phyloP scores from a whole-genome alignment of 2,888 invertebrate species.

The Dendrolimus houi region DNA sequence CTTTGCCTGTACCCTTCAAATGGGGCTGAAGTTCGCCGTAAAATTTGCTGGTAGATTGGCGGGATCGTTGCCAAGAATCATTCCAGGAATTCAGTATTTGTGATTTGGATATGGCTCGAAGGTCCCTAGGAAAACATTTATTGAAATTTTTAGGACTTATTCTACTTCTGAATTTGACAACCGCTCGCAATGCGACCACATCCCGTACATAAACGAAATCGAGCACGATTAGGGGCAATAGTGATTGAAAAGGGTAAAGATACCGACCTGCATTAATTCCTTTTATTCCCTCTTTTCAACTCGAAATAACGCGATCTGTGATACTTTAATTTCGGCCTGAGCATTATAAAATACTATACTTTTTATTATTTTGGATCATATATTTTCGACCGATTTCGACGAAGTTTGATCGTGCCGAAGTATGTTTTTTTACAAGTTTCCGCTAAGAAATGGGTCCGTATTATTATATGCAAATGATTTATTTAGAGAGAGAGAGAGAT shows the following conservation, averaged over 20 bases:
- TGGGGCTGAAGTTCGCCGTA: too few relatives aligned
- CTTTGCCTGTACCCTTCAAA: too few relatives aligned
- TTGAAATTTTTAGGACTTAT: too few relatives aligned
- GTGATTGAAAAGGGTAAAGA: conserved; percentile 69
- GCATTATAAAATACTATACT: conserved; percentile 21
- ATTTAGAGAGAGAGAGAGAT: too few relatives aligned
- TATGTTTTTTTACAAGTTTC: neutral
- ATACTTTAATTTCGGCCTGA: conserved; percentile 29
- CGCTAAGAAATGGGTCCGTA: neutral
- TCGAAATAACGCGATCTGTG: conserved; percentile 31
- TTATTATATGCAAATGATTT: neutral
- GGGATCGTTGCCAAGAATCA: too few relatives aligned
- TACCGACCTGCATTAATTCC: conserved; percentile 48
- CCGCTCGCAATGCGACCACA: conserved; percentile 16
- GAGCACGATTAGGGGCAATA: conserved; percentile 68
- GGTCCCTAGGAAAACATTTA: too few relatives aligned
- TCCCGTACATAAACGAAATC: conserved; percentile 51
- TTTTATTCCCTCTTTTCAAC: conserved; percentile 40
- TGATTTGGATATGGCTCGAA: too few relatives aligned
- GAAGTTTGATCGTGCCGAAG: neutral
- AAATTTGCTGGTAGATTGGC: too few relatives aligned
- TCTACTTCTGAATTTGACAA: conserved; percentile 12
- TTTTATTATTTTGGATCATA: conserved; percentile 18
- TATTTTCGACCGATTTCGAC: neutral
- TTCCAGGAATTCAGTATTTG: too few relatives aligned